Conservation (phyloP, 1,140 invertebrate genomes). For the Zaprionus tsacasi region DNA sequence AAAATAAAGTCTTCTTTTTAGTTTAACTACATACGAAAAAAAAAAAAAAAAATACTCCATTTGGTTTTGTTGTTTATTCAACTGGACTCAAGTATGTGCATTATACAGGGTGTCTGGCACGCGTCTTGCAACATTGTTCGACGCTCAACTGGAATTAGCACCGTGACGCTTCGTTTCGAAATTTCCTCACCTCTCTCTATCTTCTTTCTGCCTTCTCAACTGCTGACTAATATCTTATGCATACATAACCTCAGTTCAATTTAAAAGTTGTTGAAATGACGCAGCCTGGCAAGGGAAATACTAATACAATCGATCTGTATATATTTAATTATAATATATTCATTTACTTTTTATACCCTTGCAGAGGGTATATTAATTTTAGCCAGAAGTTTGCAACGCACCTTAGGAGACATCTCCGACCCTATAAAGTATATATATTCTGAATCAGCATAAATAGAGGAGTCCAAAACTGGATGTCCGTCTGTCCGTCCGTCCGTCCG, state of each 20-base stretch:
- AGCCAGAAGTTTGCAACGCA: too few relatives aligned
- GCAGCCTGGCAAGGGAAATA: constrained; percentile 15
- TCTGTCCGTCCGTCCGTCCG: too few relatives aligned
- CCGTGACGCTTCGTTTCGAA: constrained; percentile 64
- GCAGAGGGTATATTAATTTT: too few relatives aligned
- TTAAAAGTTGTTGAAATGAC: constrained; percentile 15
- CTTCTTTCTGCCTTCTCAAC: constrained; percentile 1
- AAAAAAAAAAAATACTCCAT: constrained; percentile 24
- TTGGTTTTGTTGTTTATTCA: constrained; percentile 67
- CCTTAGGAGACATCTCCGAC: too few relatives aligned
- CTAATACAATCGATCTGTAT: constrained; percentile 17
- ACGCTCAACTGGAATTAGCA: constrained; percentile 46
- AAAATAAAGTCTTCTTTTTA: constrained; percentile 84
- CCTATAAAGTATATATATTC: too few relatives aligned
- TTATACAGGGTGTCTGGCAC: constrained; percentile 72
- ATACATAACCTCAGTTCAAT: constrained; percentile 18
- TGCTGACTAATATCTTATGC: constrained; percentile 40
- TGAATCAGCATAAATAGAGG: too few relatives aligned
- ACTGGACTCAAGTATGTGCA: constrained; percentile 35
- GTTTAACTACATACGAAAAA: constrained; percentile 74
- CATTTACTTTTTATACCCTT: too few relatives aligned
- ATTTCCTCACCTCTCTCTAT: constrained; percentile 21
- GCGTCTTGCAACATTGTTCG: constrained; percentile 25
- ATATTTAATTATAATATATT: not conserved
- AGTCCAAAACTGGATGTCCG: too few relatives aligned